A percentile compares a stretch with the other conserved stretches of the same genome.
These are phyloP conservation scores for Lacerta bilineata DNA, from an alignment of 2,797 vertebrate genomes.

Conservation along the genomic window DNA sequence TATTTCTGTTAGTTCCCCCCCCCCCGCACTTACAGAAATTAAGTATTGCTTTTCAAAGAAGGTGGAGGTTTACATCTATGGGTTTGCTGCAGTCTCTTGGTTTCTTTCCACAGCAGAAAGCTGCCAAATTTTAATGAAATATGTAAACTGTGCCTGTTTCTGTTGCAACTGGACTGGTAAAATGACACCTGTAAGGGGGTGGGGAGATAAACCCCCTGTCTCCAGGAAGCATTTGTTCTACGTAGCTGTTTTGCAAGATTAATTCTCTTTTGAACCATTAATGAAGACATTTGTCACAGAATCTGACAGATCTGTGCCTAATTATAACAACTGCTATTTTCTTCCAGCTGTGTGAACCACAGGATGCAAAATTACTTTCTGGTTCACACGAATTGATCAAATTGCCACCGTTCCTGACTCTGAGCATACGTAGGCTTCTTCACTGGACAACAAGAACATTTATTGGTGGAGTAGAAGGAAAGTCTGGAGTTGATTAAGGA, in stretches of 20 bases:
- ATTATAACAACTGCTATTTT: constrained; percentile 50
- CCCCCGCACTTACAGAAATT: not conserved
- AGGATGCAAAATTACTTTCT: constrained; percentile 14
- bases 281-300: constrained; percentile 53
- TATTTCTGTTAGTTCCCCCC: not conserved
- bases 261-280: constrained; percentile 43
- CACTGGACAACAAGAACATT: not conserved
- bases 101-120: constrained; percentile 15
- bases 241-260: constrained; percentile 65
- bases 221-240: constrained; percentile 41
- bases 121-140: too few species aligned
- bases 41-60: not conserved
- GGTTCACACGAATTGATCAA: constrained; percentile 41
- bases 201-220: constrained; percentile 55
- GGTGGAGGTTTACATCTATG: constrained; percentile 15
- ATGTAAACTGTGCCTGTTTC: constrained; percentile 44
- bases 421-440: not conserved
- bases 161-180: constrained; percentile 36
- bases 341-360: constrained; percentile 41
- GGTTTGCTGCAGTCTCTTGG: constrained; percentile 56
- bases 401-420: constrained; percentile 13
- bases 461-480: not conserved
- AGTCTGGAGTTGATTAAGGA: too few species aligned
- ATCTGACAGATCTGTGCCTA: constrained; percentile 7
- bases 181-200: constrained; percentile 44